These are phyloP conservation scores for Pammene aurita DNA, from an alignment of 2,888 invertebrate genomes.

Conservation along the genomic window DNA sequence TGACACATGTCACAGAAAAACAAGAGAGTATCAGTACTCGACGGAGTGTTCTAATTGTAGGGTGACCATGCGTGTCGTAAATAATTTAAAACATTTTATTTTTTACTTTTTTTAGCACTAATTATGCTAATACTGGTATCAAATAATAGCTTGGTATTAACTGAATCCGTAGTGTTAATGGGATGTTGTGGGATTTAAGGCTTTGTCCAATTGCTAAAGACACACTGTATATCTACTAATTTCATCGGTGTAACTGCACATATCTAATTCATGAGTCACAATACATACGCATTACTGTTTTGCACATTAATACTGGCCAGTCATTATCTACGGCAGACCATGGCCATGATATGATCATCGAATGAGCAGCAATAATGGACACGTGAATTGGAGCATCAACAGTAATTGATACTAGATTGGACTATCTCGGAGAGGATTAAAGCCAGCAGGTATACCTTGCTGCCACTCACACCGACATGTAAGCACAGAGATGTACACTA, in stretches of 20 bases:
- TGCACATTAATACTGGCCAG: neutral
- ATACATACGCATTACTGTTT: neutral
- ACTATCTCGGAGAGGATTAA: slow-evolving; percentile 18
- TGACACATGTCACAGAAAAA: too few species aligned
- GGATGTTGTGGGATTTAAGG: too few species aligned
- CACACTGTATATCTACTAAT: too few species aligned
- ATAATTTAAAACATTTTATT: too few species aligned
- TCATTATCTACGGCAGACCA: slow-evolving; percentile 7
- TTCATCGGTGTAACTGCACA: neutral
- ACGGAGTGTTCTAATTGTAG: too few species aligned
- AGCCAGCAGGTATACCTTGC: slow-evolving; percentile 23
- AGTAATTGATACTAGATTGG: slow-evolving; percentile 25
- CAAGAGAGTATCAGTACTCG: too few species aligned
- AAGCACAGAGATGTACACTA: neutral
- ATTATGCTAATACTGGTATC: too few species aligned
- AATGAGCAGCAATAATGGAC: slow-evolving; percentile 7
- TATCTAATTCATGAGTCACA: neutral
- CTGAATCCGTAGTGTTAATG: too few species aligned
- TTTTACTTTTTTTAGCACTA: too few species aligned
- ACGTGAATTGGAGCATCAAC: slow-evolving; percentile 13
- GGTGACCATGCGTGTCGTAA: too few species aligned
- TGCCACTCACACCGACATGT: slow-evolving; percentile 10
- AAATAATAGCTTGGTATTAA: too few species aligned
- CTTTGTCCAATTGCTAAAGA: too few species aligned
- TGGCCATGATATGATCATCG: slow-evolving; percentile 4